phyloP scores from a whole-genome alignment of 2,888 invertebrate species.

The Drosophila anomalata region DNA sequence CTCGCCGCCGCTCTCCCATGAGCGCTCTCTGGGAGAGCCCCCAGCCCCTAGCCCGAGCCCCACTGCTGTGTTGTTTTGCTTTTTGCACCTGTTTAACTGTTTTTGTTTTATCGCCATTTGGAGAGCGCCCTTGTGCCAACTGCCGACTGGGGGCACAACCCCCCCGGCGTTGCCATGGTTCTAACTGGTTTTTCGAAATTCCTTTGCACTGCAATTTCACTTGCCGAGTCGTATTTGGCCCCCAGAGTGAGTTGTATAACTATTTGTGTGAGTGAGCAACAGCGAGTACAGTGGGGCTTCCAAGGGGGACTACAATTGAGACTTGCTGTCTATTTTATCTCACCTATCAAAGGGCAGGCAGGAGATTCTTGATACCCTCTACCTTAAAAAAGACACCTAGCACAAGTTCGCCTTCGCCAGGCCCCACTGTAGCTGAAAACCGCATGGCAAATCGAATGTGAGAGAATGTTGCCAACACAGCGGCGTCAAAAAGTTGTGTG shows the following conservation, averaged over 20 bases:
- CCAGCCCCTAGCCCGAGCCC: neutral
- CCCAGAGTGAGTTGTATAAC: slow-evolving; percentile 63
- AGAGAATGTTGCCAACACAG: slow-evolving; percentile 51
- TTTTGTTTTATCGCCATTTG: slow-evolving; percentile 52
- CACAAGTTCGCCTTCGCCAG: neutral
- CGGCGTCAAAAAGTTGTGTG: slow-evolving; percentile 57
- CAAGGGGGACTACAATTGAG: neutral
- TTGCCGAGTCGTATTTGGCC: slow-evolving; percentile 43
- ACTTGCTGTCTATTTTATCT: no score
- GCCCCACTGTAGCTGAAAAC: slow-evolving; percentile 23
- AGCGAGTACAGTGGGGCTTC: slow-evolving; percentile 16
- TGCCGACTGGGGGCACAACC: slow-evolving; percentile 11
- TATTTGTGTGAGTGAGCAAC: slow-evolving; percentile 40
- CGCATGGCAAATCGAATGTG: slow-evolving; percentile 33
- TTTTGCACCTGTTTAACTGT: slow-evolving; percentile 77
- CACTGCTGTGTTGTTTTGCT: slow-evolving; percentile 53
- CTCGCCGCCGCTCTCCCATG: slow-evolving; percentile 5
- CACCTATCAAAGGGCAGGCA: no score
- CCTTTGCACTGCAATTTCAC: slow-evolving; percentile 66
- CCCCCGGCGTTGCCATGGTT: slow-evolving; percentile 44
- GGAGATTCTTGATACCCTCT: no score
- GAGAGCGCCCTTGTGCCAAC: slow-evolving; percentile 2
- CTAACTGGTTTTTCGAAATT: slow-evolving; percentile 68
- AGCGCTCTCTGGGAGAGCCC: slow-evolving; percentile 22
- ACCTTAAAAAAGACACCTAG: no score